Conservation (phyloP, 2,113 vertebrate genomes). For the Podarcis raffonei region DNA sequence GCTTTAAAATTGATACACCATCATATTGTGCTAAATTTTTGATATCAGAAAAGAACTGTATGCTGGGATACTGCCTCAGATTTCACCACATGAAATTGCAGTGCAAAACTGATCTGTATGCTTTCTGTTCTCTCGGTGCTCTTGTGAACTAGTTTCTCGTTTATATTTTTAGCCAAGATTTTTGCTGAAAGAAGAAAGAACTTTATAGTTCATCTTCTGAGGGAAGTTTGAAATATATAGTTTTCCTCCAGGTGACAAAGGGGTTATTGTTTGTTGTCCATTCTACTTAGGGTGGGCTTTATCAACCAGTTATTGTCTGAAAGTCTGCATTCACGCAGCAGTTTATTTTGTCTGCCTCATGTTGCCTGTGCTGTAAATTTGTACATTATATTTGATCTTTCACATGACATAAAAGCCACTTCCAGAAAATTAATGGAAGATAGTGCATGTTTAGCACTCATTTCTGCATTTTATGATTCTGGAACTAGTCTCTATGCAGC, state of each 20-base stretch:
- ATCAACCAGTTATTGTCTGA: neutral
- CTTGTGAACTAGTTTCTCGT: slow-evolving; percentile 42
- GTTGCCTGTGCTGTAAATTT: too few species aligned
- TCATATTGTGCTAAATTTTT: too few species aligned
- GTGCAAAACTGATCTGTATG: slow-evolving; percentile 7
- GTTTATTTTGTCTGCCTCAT: too few species aligned
- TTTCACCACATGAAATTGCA: too few species aligned
- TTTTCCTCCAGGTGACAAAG: slow-evolving; percentile 26
- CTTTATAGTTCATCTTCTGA: slow-evolving; percentile 40
- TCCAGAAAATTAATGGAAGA: too few species aligned
- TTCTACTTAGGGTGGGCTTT: neutral
- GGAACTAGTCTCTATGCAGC: neutral
- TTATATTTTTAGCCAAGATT: slow-evolving; percentile 36
- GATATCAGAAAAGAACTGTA: too few species aligned
- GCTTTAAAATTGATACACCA: too few species aligned
- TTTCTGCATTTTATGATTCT: neutral
- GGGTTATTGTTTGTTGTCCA: slow-evolving; percentile 10
- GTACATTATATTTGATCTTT: too few species aligned
- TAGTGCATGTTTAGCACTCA: too few species aligned
- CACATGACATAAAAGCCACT: too few species aligned
- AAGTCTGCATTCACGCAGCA: neutral
- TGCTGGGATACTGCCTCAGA: too few species aligned
- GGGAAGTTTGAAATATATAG: neutral
- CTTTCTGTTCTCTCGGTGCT: neutral
- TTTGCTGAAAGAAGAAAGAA: slow-evolving; percentile 44